phyloP scores from a whole-genome alignment of 2,888 invertebrate species.

The Lasius fuliginosus region DNA sequence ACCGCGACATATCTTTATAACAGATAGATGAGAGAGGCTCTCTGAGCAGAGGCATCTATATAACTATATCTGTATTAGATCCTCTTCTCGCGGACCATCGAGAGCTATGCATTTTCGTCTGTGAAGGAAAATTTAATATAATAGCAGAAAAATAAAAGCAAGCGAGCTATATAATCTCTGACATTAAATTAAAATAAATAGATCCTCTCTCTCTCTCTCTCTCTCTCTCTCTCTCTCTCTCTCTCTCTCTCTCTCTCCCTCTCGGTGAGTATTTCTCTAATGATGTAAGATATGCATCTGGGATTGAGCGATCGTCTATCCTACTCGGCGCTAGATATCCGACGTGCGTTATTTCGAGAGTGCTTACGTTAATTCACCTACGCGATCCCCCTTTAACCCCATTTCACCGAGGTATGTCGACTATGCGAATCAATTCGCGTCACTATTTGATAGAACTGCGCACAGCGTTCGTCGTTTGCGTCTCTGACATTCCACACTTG shows the following conservation, averaged over 20 bases:
- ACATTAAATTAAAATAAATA: background rate
- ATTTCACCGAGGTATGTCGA: constrained; percentile 65
- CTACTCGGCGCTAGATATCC: constrained; percentile 13
- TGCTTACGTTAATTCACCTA: constrained; percentile 65
- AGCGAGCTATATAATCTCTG: background rate
- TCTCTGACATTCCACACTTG: constrained; percentile 41
- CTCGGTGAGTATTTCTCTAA: constrained; percentile 1
- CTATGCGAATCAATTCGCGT: constrained; percentile 77
- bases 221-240: background rate
- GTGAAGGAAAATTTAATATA: background rate
- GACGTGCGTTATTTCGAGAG: constrained; percentile 47
- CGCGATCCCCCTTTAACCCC: constrained; percentile 56
- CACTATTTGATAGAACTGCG: constrained; percentile 65
- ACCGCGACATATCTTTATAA: constrained; percentile 7
- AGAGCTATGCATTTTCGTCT: background rate
- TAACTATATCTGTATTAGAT: background rate
- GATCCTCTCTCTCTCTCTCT: background rate
- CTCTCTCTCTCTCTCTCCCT: background rate
- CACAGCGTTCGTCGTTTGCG: constrained; percentile 31
- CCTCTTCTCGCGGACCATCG: background rate
- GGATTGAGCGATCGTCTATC: constrained; percentile 30
- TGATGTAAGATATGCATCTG: constrained; percentile 40
- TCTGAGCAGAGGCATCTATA: background rate
- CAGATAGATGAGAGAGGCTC: background rate
- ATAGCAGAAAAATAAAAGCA: background rate